These are phyloP conservation scores for Leptatherina wallacei DNA, from an alignment of 2,797 vertebrate species.

Conservation along the genomic window DNA sequence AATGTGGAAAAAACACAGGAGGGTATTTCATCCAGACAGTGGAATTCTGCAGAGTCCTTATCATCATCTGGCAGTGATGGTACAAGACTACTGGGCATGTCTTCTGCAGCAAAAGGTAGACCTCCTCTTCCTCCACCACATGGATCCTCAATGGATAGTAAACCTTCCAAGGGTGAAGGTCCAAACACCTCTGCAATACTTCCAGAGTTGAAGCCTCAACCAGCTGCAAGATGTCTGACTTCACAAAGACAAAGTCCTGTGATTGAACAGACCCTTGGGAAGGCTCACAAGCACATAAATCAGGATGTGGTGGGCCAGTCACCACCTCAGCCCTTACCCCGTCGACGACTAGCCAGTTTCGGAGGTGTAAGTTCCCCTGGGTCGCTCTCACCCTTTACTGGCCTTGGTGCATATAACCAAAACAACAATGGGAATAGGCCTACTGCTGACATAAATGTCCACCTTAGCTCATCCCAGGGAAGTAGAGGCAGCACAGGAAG, in stretches of 20 bases:
- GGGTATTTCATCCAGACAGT: slow-evolving; percentile 70
- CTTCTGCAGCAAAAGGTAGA: slow-evolving; percentile 71
- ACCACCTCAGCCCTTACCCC: slow-evolving; percentile 79
- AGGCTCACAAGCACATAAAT: slow-evolving; percentile 86
- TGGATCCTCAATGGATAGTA: slow-evolving; percentile 64
- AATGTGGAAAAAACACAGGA: slow-evolving; percentile 73
- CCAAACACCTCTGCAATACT: slow-evolving; percentile 36
- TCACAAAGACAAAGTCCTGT: slow-evolving; percentile 82
- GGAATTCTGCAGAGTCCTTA: slow-evolving; percentile 90
- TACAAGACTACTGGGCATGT: slow-evolving; percentile 64
- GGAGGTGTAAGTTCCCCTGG: slow-evolving; percentile 90
- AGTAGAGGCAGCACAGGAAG: slow-evolving; percentile 81
- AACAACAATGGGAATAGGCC: slow-evolving; percentile 87
- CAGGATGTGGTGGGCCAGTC: slow-evolving; percentile 80
- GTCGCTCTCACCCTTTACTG: slow-evolving; percentile 89
- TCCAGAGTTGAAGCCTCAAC: slow-evolving; percentile 69
- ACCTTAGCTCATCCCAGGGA: slow-evolving; percentile 85
- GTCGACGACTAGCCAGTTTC: slow-evolving; percentile 93
- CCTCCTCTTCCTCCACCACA: slow-evolving; percentile 81
- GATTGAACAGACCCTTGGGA: slow-evolving; percentile 88
- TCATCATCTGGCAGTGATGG: slow-evolving; percentile 89
- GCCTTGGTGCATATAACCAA: slow-evolving; percentile 84
- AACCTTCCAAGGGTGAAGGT: slow-evolving; percentile 64
- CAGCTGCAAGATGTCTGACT: slow-evolving; percentile 82
- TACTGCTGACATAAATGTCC: slow-evolving; percentile 74